Conservation (phyloP, 2,888 invertebrate genomes). For the Xestoiulus laeticollis region DNA sequence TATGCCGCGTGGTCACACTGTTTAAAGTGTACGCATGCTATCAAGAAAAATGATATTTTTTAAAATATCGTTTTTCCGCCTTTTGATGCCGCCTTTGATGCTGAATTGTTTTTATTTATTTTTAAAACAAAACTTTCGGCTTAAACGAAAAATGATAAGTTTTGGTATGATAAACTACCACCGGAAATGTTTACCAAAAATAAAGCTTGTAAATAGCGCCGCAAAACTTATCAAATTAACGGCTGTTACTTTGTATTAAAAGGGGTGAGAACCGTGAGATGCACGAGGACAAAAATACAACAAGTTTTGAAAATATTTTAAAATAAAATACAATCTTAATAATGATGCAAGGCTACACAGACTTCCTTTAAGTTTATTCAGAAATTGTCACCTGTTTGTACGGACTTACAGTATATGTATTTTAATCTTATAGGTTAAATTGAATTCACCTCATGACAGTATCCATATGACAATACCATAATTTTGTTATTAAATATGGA, state of each 20-base stretch:
- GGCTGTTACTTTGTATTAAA: slow-evolving; percentile 21
- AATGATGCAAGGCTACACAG: neutral
- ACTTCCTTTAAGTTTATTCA: neutral
- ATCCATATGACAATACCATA: no score
- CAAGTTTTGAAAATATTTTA: neutral
- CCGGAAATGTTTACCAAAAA: neutral
- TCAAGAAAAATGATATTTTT: neutral
- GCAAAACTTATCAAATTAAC: neutral
- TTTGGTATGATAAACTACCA: neutral
- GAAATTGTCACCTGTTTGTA: neutral
- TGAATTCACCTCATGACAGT: no score
- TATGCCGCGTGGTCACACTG: neutral
- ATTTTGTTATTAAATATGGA: no score
- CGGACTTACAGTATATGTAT: no score
- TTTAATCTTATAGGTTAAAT: no score
- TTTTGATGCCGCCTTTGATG: slow-evolving; percentile 37
- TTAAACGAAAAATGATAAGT: neutral
- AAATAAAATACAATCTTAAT: neutral
- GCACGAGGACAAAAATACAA: neutral
- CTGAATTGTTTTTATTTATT: neutral
- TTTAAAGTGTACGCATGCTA: neutral
- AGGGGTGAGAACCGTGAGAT: neutral
- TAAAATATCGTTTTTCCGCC: no score
- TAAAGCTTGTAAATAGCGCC: neutral
- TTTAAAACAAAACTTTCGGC: neutral